These are phyloP conservation scores for Clavelina lepadiformis DNA, from an alignment of 23 tunicate genomes.

Conservation along the genomic window DNA sequence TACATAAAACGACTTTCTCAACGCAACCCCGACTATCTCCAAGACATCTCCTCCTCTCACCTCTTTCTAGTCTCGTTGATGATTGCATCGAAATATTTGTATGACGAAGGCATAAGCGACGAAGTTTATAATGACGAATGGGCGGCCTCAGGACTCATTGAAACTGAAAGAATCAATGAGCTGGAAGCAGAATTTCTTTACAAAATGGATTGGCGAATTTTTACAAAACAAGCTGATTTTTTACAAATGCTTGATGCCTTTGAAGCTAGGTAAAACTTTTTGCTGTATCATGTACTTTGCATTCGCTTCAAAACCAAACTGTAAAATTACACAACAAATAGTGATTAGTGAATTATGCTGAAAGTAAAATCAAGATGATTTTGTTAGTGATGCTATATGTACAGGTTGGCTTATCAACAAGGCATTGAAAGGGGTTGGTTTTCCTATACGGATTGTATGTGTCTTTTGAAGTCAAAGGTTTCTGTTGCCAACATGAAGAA, in stretches of 20 bases:
- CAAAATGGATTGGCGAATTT: slow-evolving; percentile 73
- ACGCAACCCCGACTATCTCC: slow-evolving; percentile 82
- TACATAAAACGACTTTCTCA: slow-evolving; percentile 78
- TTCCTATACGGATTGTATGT: not conserved
- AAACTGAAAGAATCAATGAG: slow-evolving; percentile 43
- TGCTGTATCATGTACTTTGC: not conserved
- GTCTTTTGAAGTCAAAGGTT: slow-evolving; percentile 1
- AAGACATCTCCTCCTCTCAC: slow-evolving; percentile 80
- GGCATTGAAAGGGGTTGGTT: slow-evolving; percentile 8
- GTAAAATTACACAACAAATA: too few species aligned
- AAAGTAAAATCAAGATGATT: too few species aligned
- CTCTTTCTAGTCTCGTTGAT: slow-evolving; percentile 94
- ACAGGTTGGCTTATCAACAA: slow-evolving; percentile 3
- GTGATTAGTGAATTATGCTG: too few species aligned
- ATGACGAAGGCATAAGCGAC: slow-evolving; percentile 91
- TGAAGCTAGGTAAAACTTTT: slow-evolving; percentile 29
- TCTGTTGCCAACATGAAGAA: not conserved
- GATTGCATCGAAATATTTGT: slow-evolving; percentile 92
- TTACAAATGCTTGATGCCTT: not conserved
- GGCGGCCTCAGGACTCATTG: slow-evolving; percentile 77
- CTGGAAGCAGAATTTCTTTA: slow-evolving; percentile 81
- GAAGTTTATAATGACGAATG: slow-evolving; percentile 97
- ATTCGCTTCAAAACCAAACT: not conserved
- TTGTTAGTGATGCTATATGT: not conserved
- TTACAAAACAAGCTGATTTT: slow-evolving; percentile 36